Conservation (phyloP, 30 jellyfish, hydroid and myxozoan genomes). For the Aurelia aurita complex sp. Pacific region DNA sequence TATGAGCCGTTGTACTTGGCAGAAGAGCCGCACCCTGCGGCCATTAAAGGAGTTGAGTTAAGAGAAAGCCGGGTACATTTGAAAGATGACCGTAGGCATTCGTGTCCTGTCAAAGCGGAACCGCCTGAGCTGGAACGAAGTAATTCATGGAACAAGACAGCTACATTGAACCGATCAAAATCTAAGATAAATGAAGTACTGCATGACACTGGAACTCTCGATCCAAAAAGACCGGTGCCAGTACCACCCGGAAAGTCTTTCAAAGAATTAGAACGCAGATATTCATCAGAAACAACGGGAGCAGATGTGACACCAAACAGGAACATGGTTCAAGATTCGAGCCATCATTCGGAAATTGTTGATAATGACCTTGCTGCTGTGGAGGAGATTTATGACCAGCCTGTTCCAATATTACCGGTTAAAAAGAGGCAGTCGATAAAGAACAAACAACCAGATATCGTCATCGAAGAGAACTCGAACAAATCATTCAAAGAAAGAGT, state of each 20-base stretch:
- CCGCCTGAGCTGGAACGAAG: not conserved
- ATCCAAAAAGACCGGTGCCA: conserved; percentile 69
- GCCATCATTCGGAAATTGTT: not conserved
- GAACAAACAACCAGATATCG: not conserved
- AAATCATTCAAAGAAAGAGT: not conserved
- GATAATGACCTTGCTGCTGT: not conserved
- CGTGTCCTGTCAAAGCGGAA: conserved; percentile 20
- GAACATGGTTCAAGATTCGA: not conserved
- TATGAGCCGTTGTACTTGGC: conserved; percentile 34
- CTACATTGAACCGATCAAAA: conserved; percentile 13
- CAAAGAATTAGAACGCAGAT: conserved; percentile 32
- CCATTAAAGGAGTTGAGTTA: not conserved
- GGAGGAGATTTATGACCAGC: conserved; percentile 22
- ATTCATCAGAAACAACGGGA: conserved; percentile 4
- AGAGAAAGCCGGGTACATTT: not conserved
- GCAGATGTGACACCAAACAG: not conserved
- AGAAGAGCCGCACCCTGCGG: conserved; percentile 6
- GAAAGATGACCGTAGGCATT: conserved; percentile 27
- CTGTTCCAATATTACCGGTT: conserved; percentile 66
- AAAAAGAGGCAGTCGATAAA: conserved; percentile 47
- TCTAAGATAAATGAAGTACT: not conserved
- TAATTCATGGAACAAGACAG: not conserved
- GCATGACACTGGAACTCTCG: not conserved
- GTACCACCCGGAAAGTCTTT: conserved; percentile 63
- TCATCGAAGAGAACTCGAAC: not conserved